Conservation (phyloP, 2,113 vertebrate species). For the Hipposideros armiger region DNA sequence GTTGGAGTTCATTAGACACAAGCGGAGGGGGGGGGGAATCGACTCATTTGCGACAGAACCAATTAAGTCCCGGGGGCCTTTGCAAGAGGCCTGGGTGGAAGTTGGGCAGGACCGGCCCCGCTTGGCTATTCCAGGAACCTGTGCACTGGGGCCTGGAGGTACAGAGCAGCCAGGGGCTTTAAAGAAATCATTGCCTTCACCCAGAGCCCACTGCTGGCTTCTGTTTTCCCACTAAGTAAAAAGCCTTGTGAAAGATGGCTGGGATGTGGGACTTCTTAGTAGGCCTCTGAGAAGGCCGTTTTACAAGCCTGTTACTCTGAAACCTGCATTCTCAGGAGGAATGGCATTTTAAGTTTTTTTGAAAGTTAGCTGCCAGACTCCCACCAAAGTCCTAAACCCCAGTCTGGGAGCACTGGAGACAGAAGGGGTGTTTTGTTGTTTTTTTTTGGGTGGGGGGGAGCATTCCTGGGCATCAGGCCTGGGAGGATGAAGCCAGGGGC, state of each 20-base stretch:
- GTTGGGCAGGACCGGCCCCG: background rate
- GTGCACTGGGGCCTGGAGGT: background rate
- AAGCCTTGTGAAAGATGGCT: background rate
- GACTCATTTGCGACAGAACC: slow-evolving; percentile 63
- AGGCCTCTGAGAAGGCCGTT: slow-evolving; percentile 8
- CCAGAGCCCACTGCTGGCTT: background rate
- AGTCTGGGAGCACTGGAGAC: background rate
- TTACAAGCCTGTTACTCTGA: slow-evolving; percentile 41
- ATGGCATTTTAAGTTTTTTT: background rate
- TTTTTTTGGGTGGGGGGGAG: background rate
- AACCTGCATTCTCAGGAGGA: slow-evolving; percentile 24
- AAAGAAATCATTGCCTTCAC: background rate
- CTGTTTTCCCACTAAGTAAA: background rate
- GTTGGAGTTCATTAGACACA: slow-evolving; percentile 76
- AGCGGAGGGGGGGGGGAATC: slow-evolving; percentile 56
- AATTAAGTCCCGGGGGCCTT: slow-evolving; percentile 40
- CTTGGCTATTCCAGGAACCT: background rate
- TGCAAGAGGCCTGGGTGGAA: slow-evolving; percentile 19
- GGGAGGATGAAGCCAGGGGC: background rate
- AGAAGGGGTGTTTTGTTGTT: background rate
- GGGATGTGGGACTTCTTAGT: background rate
- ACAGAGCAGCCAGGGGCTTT: background rate
- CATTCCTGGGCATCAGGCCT: background rate
- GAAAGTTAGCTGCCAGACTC: slow-evolving; percentile 27
- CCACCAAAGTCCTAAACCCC: background rate